Evolutionary conservation across 2,888 invertebrate species (phyloP).

Genomic region (Mermis nigrescens): DNA sequence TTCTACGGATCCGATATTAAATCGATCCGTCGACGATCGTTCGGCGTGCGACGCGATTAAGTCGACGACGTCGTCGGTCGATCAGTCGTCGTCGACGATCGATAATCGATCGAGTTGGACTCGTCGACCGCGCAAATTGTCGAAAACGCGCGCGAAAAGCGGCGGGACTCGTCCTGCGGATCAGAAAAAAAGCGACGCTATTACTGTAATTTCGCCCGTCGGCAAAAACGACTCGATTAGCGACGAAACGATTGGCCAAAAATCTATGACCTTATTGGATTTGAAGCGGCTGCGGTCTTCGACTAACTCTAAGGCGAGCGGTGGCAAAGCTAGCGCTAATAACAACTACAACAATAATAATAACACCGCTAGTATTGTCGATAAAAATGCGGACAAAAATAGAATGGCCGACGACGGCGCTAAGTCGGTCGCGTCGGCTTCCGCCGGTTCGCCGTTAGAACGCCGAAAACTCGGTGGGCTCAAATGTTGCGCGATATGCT

Average conservation of each 20-base stretch:
- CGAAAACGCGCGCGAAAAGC: not conserved
- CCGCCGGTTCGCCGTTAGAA: not conserved
- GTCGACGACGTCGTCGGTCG: no score
- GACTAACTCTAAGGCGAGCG: not conserved
- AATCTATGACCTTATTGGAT: not conserved
- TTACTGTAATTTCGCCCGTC: not conserved
- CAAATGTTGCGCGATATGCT: not conserved
- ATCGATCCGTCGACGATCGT: no score
- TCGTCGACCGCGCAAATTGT: not conserved
- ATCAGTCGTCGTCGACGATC: no score
- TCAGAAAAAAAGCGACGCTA: not conserved
- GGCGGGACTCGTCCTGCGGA: not conserved
- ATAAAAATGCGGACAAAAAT: not conserved
- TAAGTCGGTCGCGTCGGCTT: no score
- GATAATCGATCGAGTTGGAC: not conserved
- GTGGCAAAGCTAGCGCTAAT: not conserved
- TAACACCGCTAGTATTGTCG: not conserved
- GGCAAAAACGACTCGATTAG: not conserved
- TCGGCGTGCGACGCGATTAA: no score
- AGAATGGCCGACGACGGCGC: not conserved
- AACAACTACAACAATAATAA: not conserved
- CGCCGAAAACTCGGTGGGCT: not conserved
- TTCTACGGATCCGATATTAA: no score
- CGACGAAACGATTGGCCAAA: not conserved
- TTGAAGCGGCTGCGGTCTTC: not conserved